Percentiles rank a stretch among this genome's conserved stretches.
phyloP scores from a whole-genome alignment of 2,797 vertebrate genomes.

The Falco biarmicus region DNA sequence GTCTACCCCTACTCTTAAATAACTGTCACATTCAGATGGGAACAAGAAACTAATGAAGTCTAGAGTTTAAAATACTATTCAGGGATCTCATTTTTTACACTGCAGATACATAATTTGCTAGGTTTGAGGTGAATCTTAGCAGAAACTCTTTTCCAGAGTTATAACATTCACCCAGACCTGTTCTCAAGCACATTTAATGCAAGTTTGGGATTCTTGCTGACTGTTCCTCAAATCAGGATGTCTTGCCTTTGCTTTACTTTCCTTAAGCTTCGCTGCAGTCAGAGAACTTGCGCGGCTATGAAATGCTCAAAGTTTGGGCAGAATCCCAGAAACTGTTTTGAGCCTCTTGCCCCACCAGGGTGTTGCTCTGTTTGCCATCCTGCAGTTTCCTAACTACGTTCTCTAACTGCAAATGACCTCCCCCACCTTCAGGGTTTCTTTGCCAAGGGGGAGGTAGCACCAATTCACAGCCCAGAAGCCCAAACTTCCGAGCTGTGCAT shows the following conservation, averaged over 20 bases:
- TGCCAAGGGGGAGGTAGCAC: background rate
- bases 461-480: background rate
- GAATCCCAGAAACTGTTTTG: background rate
- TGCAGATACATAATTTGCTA: background rate
- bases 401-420: background rate
- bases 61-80: background rate
- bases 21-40: background rate
- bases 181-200: background rate
- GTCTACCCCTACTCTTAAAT: background rate
- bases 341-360: rapidly evolving
- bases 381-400: background rate
- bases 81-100: background rate
- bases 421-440: background rate
- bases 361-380: background rate
- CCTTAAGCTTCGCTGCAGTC: background rate
- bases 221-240: background rate
- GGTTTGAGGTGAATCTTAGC: background rate
- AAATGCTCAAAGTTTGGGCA: background rate
- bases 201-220: background rate
- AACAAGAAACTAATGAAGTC: background rate
- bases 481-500: background rate
- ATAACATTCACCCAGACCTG: background rate
- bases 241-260: background rate
- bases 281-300: background rate
- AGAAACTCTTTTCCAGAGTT: background rate